phyloP scores from a whole-genome alignment of 2,888 invertebrate species.

The Drosophila atripex region DNA sequence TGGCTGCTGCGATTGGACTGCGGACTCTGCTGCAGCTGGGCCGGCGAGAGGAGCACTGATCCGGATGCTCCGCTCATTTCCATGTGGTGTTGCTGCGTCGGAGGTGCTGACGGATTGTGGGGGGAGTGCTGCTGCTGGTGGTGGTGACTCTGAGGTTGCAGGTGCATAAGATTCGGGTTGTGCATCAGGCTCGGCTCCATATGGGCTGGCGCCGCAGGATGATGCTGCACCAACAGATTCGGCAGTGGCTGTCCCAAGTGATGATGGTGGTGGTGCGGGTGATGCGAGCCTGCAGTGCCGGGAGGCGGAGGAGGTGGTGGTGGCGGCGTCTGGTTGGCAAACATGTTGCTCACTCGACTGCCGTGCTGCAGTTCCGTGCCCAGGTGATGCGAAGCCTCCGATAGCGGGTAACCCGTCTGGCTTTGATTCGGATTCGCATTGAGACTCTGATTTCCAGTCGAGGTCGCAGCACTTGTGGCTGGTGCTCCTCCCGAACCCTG shows the following conservation, averaged over 20 bases:
- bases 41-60: constrained; percentile 63
- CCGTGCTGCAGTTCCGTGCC: constrained; percentile 36
- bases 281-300: constrained; percentile 50
- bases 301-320: constrained; percentile 9
- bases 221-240: constrained; percentile 77
- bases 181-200: constrained; percentile 79
- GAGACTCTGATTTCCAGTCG: neutral
- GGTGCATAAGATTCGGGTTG: constrained; percentile 82
- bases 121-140: constrained; percentile 66
- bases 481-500: constrained; percentile 15
- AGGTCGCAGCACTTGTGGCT: constrained; percentile 18
- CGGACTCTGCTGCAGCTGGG: constrained; percentile 75
- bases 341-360: constrained; percentile 42
- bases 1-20: constrained; percentile 77
- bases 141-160: constrained; percentile 65
- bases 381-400: constrained; percentile 41
- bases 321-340: constrained; percentile 53
- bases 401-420: constrained; percentile 46
- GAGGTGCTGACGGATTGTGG: constrained; percentile 47
- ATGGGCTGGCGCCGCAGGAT: constrained; percentile 49
- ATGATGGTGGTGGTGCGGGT: constrained; percentile 65
- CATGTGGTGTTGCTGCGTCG: constrained; percentile 62
- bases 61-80: constrained; percentile 60
- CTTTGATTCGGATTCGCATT: constrained; percentile 22
- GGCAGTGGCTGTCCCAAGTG: constrained; percentile 75